Base-by-base conservation (phyloP, 1,140 invertebrate species). In the Bombus haemorrhoidalis region DNA sequence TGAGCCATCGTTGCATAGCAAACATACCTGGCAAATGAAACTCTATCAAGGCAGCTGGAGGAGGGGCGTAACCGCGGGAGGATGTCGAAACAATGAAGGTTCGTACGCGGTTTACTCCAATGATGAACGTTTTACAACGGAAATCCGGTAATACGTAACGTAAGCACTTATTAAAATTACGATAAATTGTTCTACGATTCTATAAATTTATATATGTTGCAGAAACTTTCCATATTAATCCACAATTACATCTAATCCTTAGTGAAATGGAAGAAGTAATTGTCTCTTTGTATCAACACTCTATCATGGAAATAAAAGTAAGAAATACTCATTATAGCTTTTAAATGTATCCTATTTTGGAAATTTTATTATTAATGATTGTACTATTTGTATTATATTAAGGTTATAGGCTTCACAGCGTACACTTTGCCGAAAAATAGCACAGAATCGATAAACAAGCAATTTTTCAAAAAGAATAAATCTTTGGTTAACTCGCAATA, bases 191-290 rank as follows among this genome's bases (percentile, higher is more conserved):
- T 41, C 41, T 39, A 57, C 39, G 6, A 2, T 53, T 9, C 8
- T 80, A n/a, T 73, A 18, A 53, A 34, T 22, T 32, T 34, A 59
- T 89, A 25, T 82, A 39, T 59, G 59, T 86, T 96, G 34, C 95
- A 97, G 98, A 99, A 93, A 98, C 98, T 34, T 99, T 99, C 94
- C 98, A 99, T 93, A 98, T 98, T 90, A 99, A 99, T 94, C 98
- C 98, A 9, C 98, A 99, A 95, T 95, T 99, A 41, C 97, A 98
- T 92, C 92, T 98, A 15, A 96, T 97, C 47, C 94, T 98, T 5
- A 97, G 97, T 86, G 98, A 98, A 93, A 97, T 97, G 95, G 98
- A 98, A 93, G 98, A 98, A 91, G 96, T 98, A 2, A 96, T 99
- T 22, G 97, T 99, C 57, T 98, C 98, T 0, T 94, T 99, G 13